phyloP scores from a whole-genome alignment of 2,888 invertebrate species.

The Hemaris fuciformis region DNA sequence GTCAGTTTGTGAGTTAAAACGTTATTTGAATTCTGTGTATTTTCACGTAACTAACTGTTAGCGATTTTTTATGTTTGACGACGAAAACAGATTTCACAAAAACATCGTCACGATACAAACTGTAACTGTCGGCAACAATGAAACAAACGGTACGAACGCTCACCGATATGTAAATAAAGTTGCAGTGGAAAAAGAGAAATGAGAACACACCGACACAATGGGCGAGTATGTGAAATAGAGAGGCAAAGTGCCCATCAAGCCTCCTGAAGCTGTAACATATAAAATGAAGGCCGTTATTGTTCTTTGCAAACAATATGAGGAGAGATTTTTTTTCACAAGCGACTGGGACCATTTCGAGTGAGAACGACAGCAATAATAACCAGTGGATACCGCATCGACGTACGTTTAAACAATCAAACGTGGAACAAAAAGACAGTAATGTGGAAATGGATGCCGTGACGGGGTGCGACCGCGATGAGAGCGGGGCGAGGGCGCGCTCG shows the following conservation, averaged over 20 bases:
- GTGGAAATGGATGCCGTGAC: conserved; percentile 66
- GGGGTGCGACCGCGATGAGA: conserved; percentile 31
- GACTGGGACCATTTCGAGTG: conserved; percentile 76
- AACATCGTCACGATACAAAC: conserved; percentile 19
- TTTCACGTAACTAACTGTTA: neutral
- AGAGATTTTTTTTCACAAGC: conserved; percentile 75
- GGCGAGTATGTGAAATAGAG: conserved; percentile 59
- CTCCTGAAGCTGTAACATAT: conserved; percentile 77
- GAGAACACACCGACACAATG: conserved; percentile 49
- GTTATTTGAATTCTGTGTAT: neutral
- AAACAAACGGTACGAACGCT: conserved; percentile 22
- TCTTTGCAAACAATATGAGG: conserved; percentile 77
- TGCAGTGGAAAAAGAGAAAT: conserved; percentile 41
- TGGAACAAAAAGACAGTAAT: conserved; percentile 79
- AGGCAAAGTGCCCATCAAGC: conserved; percentile 70
- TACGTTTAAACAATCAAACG: conserved; percentile 80
- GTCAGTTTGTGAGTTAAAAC: neutral
- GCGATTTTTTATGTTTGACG: neutral
- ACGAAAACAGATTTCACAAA: conserved; percentile 9
- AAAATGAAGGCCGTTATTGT: conserved; percentile 78
- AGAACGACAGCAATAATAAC: conserved; percentile 71
- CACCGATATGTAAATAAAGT: conserved; percentile 37
- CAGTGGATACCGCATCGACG: conserved; percentile 77
- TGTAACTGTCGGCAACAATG: conserved; percentile 15
- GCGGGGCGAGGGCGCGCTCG: conserved; percentile 24